Evolutionary conservation across 2,113 vertebrate genomes (phyloP).

Genomic region (Pteruthius melanotis): DNA sequence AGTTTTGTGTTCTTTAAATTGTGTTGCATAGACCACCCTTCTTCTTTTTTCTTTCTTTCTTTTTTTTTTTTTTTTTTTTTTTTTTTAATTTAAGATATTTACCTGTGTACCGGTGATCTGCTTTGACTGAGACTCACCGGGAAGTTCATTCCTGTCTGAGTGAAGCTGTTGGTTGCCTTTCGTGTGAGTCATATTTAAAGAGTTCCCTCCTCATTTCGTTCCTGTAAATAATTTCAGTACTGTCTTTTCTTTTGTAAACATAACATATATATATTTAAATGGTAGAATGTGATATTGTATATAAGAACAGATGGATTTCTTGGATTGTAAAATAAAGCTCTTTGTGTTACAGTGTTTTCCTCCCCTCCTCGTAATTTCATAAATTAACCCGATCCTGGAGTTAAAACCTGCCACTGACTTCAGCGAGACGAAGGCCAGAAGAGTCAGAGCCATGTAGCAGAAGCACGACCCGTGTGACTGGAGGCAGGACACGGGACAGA

Average conservation of each 20-base stretch:
- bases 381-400: not conserved
- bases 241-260: constrained; percentile 67
- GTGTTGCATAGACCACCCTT: not conserved
- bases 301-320: constrained; percentile 58
- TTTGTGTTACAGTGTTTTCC: constrained; percentile 60
- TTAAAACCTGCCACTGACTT: not conserved
- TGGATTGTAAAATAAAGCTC: constrained; percentile 68
- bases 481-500: not conserved
- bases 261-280: constrained; percentile 68
- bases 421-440: not conserved
- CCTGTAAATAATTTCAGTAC: constrained; percentile 73
- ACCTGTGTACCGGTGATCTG: constrained; percentile 1
- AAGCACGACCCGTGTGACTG: not conserved
- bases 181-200: constrained; percentile 56
- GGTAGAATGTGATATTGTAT: constrained; percentile 63
- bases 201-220: not conserved
- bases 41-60: no score
- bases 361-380: not conserved
- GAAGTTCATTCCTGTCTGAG: constrained; percentile 75
- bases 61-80: not conserved
- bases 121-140: constrained; percentile 11
- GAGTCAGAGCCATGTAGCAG: not conserved
- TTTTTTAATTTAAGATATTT: constrained; percentile 36
- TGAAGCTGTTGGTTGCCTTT: constrained; percentile 44
- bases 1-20: constrained; percentile 14